Conservation (phyloP, 2,113 vertebrate species). For the Hydropotes inermis region DNA sequence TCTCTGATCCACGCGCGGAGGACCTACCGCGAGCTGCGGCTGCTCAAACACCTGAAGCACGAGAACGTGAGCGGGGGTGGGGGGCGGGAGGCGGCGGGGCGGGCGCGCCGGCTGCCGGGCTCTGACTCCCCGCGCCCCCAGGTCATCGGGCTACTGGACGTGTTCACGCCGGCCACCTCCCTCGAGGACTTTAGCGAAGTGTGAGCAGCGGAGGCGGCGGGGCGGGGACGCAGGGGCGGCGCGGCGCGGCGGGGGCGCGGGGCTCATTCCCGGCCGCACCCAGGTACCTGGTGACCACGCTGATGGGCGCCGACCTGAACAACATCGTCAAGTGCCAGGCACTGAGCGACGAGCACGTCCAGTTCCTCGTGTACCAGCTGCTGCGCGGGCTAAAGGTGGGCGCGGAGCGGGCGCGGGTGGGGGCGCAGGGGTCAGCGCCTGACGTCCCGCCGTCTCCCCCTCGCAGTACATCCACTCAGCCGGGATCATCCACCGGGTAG, state of each 20-base stretch:
- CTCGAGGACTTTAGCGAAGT: constrained; percentile 96
- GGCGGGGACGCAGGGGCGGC: fast-evolving
- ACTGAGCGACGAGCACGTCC: constrained; percentile 96
- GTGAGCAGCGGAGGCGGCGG: constrained; percentile 75
- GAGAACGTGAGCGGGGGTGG: constrained; percentile 81
- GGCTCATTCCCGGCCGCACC: background rate
- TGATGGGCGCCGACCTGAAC: constrained; percentile 98
- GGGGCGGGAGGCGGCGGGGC: fast-evolving
- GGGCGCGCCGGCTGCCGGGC: background rate
- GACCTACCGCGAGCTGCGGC: constrained; percentile 94
- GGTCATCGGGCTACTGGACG: constrained; percentile 93
- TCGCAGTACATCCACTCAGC: constrained; percentile 98
- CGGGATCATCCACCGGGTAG: constrained; percentile 97
- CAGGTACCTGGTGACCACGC: constrained; percentile 96
- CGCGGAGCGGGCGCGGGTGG: background rate
- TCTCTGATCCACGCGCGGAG: constrained; percentile 94
- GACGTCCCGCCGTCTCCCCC: background rate
- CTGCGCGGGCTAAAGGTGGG: constrained; percentile 96
- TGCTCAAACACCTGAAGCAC: constrained; percentile 97
- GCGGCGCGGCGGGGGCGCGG: background rate
- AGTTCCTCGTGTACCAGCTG: constrained; percentile 98
- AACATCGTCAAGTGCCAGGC: constrained; percentile 98
- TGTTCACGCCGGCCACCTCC: constrained; percentile 93
- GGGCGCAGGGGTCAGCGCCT: fast-evolving
- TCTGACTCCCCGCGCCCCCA: constrained; percentile 30